These are phyloP conservation scores for Formica aserva DNA, from an alignment of 2,888 invertebrate genomes.

Conservation along the genomic window DNA sequence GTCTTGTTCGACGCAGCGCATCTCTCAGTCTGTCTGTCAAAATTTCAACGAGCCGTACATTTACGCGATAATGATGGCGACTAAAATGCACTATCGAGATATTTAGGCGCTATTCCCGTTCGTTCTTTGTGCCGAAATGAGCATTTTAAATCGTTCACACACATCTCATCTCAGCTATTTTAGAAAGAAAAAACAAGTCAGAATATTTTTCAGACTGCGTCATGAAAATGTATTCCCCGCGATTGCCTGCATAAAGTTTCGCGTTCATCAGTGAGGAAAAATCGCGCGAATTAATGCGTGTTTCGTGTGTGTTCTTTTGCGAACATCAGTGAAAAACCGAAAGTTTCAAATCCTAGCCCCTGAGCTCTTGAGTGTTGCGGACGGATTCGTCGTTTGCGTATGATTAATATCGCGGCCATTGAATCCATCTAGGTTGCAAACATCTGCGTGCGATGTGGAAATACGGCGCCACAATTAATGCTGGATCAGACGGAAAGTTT, in stretches of 20 bases:
- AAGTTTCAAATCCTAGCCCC: not conserved
- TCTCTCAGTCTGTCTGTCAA: conserved; percentile 21
- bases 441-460: not conserved
- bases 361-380: not conserved
- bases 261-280: not conserved
- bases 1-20: not conserved
- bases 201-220: not conserved
- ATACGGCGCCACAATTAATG: not conserved
- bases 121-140: not conserved
- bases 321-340: not conserved
- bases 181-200: not conserved
- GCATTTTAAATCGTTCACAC: not conserved
- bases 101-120: not conserved
- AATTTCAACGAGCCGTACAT: conserved; percentile 15
- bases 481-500: not conserved
- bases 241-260: not conserved
- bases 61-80: conserved; percentile 10
- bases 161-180: not conserved
- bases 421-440: not conserved
- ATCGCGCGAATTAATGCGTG: not conserved
- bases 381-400: not conserved
- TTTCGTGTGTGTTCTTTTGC: not conserved
- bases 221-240: not conserved
- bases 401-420: not conserved
- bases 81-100: conserved; percentile 16